phyloP scores from a whole-genome alignment of 2,797 vertebrate species.

The Oryzias sinensis region DNA sequence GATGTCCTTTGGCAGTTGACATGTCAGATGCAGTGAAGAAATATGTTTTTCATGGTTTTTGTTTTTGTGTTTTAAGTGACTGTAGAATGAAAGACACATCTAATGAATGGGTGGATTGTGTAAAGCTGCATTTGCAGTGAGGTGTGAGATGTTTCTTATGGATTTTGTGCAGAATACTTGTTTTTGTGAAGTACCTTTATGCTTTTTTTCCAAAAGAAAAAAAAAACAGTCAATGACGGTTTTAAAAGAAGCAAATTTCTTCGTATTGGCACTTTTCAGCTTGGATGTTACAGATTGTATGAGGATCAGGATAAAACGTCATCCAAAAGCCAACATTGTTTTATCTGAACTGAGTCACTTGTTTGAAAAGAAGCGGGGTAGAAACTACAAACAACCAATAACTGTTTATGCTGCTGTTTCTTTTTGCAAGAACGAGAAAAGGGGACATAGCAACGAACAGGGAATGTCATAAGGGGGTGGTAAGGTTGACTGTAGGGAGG shows the following conservation, averaged over 20 bases:
- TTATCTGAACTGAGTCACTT: constrained; percentile 4
- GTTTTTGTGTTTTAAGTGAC: not conserved
- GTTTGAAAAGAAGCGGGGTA: constrained; percentile 19
- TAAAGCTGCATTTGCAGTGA: no score
- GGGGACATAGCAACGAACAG: constrained; percentile 24
- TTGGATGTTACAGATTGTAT: constrained; percentile 34
- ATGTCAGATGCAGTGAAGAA: constrained; percentile 27
- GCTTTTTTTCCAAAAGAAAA: no score
- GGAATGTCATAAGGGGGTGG: constrained; percentile 39
- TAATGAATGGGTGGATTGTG: not conserved
- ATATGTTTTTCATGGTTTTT: not conserved
- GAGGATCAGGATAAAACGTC: constrained; percentile 19
- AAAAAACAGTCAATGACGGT: not conserved
- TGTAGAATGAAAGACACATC: constrained; percentile 4
- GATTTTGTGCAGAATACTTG: no score
- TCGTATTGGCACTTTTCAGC: constrained; percentile 43
- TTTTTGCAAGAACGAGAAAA: constrained; percentile 5
- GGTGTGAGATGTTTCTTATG: no score
- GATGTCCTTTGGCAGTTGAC: constrained; percentile 68
- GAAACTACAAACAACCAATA: constrained; percentile 1
- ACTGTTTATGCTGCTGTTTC: constrained; percentile 5
- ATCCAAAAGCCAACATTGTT: constrained; percentile 19
- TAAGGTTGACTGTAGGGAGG: constrained; percentile 4
- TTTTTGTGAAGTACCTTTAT: no score
- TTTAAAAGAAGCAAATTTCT: constrained; percentile 23